These are phyloP conservation scores for Mechanitis messenoides DNA, from an alignment of 2,888 invertebrate species.

Conservation along the genomic window DNA sequence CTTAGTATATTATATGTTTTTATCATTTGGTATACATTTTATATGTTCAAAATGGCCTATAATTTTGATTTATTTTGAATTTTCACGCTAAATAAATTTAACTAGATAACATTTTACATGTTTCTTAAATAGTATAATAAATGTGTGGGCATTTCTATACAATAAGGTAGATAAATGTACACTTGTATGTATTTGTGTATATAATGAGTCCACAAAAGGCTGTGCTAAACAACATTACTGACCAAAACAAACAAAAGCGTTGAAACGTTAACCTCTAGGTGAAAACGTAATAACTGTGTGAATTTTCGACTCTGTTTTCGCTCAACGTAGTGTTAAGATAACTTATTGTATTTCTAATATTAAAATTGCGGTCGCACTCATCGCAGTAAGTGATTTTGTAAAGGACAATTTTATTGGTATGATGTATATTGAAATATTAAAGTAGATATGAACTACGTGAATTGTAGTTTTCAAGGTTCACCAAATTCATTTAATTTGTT, in stretches of 20 bases:
- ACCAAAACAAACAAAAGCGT: constrained; percentile 24
- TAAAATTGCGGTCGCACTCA: constrained; percentile 6
- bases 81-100: neutral
- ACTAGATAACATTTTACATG: constrained; percentile 8
- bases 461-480: no score
- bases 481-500: no score
- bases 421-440: constrained; percentile 3
- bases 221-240: constrained; percentile 36
- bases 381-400: constrained; percentile 9
- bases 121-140: neutral
- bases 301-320: constrained; percentile 48
- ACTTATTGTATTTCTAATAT: constrained; percentile 24
- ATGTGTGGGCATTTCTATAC: constrained; percentile 3
- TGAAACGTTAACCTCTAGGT: neutral
- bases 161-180: neutral
- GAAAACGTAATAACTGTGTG: constrained; percentile 1
- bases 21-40: neutral
- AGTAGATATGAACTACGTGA: neutral
- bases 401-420: constrained; percentile 4
- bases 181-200: constrained; percentile 5
- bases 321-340: constrained; percentile 54
- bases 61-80: constrained; percentile 2
- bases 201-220: constrained; percentile 36
- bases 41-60: constrained; percentile 13
- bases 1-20: neutral